Evolutionary conservation across 2,888 invertebrate species (phyloP).

Genomic region (Nebria salina): DNA sequence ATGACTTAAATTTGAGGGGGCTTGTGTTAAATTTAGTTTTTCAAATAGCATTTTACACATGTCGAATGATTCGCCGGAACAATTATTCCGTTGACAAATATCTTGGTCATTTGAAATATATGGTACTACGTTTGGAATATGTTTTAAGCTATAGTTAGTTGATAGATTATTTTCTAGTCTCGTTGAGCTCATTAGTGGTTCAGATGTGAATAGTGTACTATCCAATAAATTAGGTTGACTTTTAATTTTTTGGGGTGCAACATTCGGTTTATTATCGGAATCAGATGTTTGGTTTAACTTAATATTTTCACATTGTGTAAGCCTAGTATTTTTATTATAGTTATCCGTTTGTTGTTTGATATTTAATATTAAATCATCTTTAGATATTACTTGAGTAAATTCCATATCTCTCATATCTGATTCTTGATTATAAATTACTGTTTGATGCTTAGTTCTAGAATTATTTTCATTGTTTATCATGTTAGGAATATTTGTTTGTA

Average conservation of each 20-base stretch:
- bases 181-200: not conserved
- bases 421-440: not conserved
- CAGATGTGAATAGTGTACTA: not conserved
- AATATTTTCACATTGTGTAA: not conserved
- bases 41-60: constrained; percentile 19
- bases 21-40: constrained; percentile 14
- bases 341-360: not conserved
- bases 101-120: constrained; percentile 2
- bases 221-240: not conserved
- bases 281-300: not conserved
- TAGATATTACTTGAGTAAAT: constrained; percentile 18
- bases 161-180: not conserved
- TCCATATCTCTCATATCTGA: constrained; percentile 15
- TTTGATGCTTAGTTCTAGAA: not conserved
- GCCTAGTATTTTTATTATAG: not conserved
- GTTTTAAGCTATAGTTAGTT: not conserved
- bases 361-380: not conserved
- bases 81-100: constrained; percentile 12
- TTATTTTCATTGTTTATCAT: not conserved
- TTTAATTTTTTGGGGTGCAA: not conserved
- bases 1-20: not conserved
- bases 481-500: not conserved
- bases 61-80: constrained; percentile 10
- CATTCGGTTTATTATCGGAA: not conserved
- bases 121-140: not conserved